phyloP scores from a whole-genome alignment of 2,888 invertebrate species.

The Tuberolachnus salignus region DNA sequence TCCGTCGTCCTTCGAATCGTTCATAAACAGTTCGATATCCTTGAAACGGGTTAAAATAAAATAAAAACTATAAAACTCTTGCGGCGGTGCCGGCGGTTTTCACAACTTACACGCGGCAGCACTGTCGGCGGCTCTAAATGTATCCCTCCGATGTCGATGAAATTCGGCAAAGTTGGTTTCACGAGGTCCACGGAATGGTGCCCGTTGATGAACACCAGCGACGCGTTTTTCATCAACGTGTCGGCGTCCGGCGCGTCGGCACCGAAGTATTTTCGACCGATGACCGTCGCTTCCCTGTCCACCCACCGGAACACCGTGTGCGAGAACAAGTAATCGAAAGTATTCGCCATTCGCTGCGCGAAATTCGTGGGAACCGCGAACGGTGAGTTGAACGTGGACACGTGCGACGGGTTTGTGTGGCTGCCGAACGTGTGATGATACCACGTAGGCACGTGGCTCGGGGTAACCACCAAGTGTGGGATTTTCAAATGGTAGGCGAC shows the following conservation, averaged over 20 bases:
- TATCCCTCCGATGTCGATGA: slow-evolving; percentile 56
- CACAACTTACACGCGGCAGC: slow-evolving; percentile 46
- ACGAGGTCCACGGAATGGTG: slow-evolving; percentile 48
- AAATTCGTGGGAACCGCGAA: slow-evolving; percentile 62
- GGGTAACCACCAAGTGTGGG: slow-evolving; percentile 58
- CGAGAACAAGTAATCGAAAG: slow-evolving; percentile 62
- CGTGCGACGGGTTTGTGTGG: slow-evolving; percentile 59
- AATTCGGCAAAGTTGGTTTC: slow-evolving; percentile 48
- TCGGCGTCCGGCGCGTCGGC: slow-evolving; percentile 38
- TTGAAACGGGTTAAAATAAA: too few species aligned
- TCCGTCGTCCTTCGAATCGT: not conserved
- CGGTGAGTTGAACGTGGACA: slow-evolving; percentile 57
- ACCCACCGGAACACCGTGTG: slow-evolving; percentile 48
- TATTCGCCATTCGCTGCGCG: slow-evolving; percentile 64
- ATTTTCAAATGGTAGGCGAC: slow-evolving; percentile 58
- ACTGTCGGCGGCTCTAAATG: slow-evolving; percentile 44
- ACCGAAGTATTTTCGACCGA: slow-evolving; percentile 56
- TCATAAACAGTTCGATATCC: not conserved
- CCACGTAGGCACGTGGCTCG: slow-evolving; percentile 59
- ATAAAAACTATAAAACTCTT: too few species aligned
- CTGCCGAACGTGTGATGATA: slow-evolving; percentile 58
- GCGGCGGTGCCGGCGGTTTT: too few species aligned
- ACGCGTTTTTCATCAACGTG: slow-evolving; percentile 39
- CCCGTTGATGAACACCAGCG: slow-evolving; percentile 55
- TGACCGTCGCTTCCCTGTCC: slow-evolving; percentile 38